Percentiles rank a stretch among this genome's conserved stretches.
Conservation (phyloP, 2,888 invertebrate genomes). For the Drosophila putrida region DNA sequence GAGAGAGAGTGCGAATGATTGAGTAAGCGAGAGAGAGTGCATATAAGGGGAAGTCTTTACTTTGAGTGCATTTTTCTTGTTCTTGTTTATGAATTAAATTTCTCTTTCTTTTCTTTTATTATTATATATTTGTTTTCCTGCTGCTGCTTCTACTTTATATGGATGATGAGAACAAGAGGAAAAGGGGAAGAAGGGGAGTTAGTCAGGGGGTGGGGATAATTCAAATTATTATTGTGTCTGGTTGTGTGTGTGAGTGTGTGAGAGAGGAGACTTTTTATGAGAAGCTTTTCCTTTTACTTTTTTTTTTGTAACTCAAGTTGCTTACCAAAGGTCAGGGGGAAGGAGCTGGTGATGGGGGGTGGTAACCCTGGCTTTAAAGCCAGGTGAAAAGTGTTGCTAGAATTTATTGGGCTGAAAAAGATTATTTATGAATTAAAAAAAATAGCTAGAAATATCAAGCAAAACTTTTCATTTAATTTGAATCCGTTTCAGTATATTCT, state of each 20-base stretch:
- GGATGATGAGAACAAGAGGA: neutral
- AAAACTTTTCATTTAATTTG: too few relatives aligned
- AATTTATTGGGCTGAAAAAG: too few relatives aligned
- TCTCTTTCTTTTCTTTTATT: conserved; percentile 8
- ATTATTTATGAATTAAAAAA: too few relatives aligned
- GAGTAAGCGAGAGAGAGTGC: conserved; percentile 10
- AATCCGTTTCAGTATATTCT: too few relatives aligned
- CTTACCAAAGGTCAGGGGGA: conserved; percentile 51
- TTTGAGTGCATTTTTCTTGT: conserved; percentile 30
- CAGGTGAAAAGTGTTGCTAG: neutral
- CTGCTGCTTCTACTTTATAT: neutral
- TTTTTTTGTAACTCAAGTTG: conserved; percentile 30
- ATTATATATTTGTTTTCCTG: neutral
- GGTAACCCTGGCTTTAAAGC: neutral
- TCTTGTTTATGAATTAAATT: conserved; percentile 54
- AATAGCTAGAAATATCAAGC: too few relatives aligned
- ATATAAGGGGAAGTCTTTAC: conserved; percentile 35
- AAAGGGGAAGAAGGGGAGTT: neutral
- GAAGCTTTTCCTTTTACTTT: neutral
- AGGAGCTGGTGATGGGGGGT: neutral
- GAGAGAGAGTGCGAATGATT: conserved; percentile 1
- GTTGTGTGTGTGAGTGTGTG: conserved; percentile 23
- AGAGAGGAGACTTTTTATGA: conserved; percentile 9
- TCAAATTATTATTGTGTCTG: conserved; percentile 71
- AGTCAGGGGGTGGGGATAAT: neutral